A percentile compares a stretch with the other conserved stretches of the same genome.
These are phyloP conservation scores for Melopsittacus undulatus DNA, from an alignment of 2,797 vertebrate species.

Conservation along the genomic window DNA sequence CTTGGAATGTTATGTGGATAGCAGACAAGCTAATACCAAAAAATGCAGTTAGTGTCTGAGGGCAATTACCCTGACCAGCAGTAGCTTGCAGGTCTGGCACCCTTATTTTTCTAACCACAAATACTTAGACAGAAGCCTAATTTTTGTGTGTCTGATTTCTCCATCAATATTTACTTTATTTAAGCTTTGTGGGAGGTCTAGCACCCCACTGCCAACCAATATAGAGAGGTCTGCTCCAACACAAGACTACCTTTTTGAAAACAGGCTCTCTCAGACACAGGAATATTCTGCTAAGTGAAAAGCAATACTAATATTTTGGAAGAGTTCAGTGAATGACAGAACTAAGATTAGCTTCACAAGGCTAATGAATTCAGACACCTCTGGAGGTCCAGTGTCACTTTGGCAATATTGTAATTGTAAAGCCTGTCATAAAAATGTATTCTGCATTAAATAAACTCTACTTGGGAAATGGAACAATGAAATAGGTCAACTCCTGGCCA, in stretches of 20 bases:
- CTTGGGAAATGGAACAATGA: conserved; percentile 31
- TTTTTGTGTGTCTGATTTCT: conserved; percentile 56
- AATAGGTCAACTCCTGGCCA: conserved; percentile 18
- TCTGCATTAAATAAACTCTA: conserved; percentile 50
- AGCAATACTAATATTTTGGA: conserved; percentile 18
- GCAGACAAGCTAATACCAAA: conserved; percentile 34
- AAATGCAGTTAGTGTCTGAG: conserved; percentile 50
- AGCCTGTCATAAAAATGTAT: conserved; percentile 44
- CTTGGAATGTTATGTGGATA: conserved; percentile 30
- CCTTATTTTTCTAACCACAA: conserved; percentile 56
- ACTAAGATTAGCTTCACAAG: conserved; percentile 28
- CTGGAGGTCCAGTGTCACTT: conserved; percentile 13
- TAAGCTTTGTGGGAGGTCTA: conserved; percentile 54
- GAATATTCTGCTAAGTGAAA: conserved; percentile 40
- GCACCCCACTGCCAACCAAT: conserved; percentile 2
- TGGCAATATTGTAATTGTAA: conserved; percentile 40
- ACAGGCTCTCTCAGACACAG: not conserved
- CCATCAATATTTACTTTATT: conserved; percentile 66
- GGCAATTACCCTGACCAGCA: conserved; percentile 47
- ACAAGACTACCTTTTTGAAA: conserved; percentile 45
- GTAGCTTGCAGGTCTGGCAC: conserved; percentile 46
- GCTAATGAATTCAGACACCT: conserved; percentile 55
- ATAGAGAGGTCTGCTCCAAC: conserved; percentile 26
- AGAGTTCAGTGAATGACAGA: conserved; percentile 38
- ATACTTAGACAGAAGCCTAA: conserved; percentile 63